phyloP scores from a whole-genome alignment of 2,888 invertebrate species.

The Noctuana brunneofusca region DNA sequence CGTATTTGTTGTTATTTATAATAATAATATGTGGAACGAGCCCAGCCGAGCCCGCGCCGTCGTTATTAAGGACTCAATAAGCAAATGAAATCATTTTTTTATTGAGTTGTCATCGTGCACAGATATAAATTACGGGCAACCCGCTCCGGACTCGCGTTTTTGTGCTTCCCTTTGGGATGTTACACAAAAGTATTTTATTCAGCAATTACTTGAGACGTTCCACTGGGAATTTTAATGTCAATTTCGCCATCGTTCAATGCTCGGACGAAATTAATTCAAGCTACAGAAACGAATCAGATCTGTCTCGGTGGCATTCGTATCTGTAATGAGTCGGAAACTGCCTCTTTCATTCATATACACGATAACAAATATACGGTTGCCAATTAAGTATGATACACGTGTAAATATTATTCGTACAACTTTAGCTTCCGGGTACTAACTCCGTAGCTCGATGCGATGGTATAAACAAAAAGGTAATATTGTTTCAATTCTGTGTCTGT shows the following conservation, averaged over 20 bases:
- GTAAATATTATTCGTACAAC: constrained; percentile 55
- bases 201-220: constrained; percentile 81
- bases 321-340: constrained; percentile 67
- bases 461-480: neutral
- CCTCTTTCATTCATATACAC: constrained; percentile 43
- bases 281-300: constrained; percentile 55
- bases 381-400: constrained; percentile 69
- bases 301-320: constrained; percentile 60
- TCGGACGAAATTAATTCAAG: constrained; percentile 76
- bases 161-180: constrained; percentile 76
- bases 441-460: no score
- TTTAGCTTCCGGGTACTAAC: neutral
- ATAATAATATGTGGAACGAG: constrained; percentile 63
- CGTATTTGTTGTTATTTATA: constrained; percentile 69
- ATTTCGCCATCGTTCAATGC: constrained; percentile 80
- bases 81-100: constrained; percentile 83
- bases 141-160: constrained; percentile 70
- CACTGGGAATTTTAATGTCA: constrained; percentile 79
- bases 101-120: constrained; percentile 80
- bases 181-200: constrained; percentile 81
- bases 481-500: no score
- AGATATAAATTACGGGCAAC: constrained; percentile 76
- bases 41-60: constrained; percentile 62
- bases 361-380: constrained; percentile 64
- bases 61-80: constrained; percentile 82